Base-by-base conservation (phyloP, 2,888 invertebrate species). In the Brenthis daphne region DNA sequence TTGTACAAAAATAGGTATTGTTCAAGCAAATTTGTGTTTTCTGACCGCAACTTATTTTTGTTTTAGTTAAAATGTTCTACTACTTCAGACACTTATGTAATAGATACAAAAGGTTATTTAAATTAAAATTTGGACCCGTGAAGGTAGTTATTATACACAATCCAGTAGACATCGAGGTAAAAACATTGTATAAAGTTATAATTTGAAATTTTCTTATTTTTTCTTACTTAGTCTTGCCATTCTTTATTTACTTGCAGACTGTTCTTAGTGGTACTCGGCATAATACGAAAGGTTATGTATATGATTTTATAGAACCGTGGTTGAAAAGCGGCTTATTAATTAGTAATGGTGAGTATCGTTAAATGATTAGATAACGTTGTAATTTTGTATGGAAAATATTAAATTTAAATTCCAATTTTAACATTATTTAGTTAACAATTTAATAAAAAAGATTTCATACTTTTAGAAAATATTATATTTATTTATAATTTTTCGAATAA, bases 251-350 rank as follows among this genome's bases (percentile, higher is more conserved):
- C 33, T 64, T 64, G 6, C 79, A 94, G 92, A 80, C 87, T 66
- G 76, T 95, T 24, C 81, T 94, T 56, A 93, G 92, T 65, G 92
- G 86, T 73, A 84, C 86, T 55, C 89, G 87, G 58, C 83, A 93
- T 60, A 88, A 92, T 57, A 89, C 91, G 0, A 95, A 95, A 81
- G 89, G 94, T 65, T 64, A 80, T 0, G 56, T 92, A 0, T 94
- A 94, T 74, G 77, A 79, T 0, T 85, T 94, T 66, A 71, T 94
- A 3, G 84, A 82, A 29, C 91, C 93, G 0, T 94, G 94, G 88
- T 77, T 94, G 29, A 88, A 90, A 12, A 89, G 92, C n/a, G 94
- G 94, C 14, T 78, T 94, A 0, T 83, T 94, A 2, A 80, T 90
- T 6, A 94, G 94, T 69, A 79, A 77, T 58, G 87, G 88, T 88